These are phyloP conservation scores for Pterophyllum scalare DNA, from an alignment of 2,113 vertebrate genomes.

Conservation along the genomic window DNA sequence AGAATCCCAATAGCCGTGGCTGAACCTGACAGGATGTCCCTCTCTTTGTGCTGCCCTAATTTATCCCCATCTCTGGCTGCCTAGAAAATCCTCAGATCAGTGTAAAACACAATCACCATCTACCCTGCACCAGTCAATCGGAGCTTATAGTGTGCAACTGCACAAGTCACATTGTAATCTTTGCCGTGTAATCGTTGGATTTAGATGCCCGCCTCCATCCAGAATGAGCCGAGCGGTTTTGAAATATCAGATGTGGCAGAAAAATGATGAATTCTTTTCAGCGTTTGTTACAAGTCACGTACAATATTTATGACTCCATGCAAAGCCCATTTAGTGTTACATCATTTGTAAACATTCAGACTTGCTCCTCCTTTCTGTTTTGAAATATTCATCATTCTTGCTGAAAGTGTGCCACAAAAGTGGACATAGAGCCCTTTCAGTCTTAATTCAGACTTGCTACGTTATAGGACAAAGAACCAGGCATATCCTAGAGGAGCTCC, in stretches of 20 bases:
- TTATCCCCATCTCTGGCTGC: slow-evolving; percentile 54
- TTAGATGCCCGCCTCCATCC: slow-evolving; percentile 50
- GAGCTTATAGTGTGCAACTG: slow-evolving; percentile 63
- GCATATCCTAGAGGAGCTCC: slow-evolving; percentile 12
- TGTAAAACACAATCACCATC: slow-evolving; percentile 69
- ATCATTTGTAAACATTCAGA: slow-evolving; percentile 50
- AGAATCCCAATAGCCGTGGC: slow-evolving; percentile 9
- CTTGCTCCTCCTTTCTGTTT: slow-evolving; percentile 26
- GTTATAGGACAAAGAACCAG: neutral
- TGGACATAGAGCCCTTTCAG: neutral
- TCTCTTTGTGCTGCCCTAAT: slow-evolving; percentile 55
- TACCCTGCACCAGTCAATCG: slow-evolving; percentile 39
- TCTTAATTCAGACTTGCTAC: neutral
- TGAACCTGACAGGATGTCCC: slow-evolving; percentile 54
- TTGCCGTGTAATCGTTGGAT: slow-evolving; percentile 75
- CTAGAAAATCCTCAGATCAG: slow-evolving; percentile 72
- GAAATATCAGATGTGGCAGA: slow-evolving; percentile 59
- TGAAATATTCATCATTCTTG: slow-evolving; percentile 42
- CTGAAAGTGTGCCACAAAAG: neutral
- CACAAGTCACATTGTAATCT: slow-evolving; percentile 75
- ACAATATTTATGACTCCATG: slow-evolving; percentile 26
- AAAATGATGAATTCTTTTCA: slow-evolving; percentile 49
- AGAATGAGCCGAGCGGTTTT: slow-evolving; percentile 52
- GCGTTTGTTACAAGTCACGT: slow-evolving; percentile 45
- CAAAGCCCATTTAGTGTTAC: slow-evolving; percentile 31